phyloP scores from a whole-genome alignment of 2,888 invertebrate species.

The Meghimatium bilineatum region DNA sequence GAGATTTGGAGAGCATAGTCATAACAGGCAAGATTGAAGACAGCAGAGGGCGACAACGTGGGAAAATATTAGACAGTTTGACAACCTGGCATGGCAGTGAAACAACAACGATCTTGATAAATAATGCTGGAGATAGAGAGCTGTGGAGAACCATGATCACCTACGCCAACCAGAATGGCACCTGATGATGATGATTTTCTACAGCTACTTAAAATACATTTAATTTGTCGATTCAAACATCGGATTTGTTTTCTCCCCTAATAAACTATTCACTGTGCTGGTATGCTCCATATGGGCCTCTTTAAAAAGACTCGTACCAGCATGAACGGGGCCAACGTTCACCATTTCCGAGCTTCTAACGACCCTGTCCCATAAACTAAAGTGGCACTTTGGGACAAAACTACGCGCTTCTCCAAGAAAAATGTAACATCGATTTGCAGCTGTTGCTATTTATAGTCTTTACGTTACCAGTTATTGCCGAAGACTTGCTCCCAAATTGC shows the following conservation, averaged over 20 bases:
- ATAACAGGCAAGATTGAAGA: too few relatives aligned
- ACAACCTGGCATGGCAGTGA: too few relatives aligned
- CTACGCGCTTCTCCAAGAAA: neutral
- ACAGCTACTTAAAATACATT: too few relatives aligned
- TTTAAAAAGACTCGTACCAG: slow-evolving; percentile 4
- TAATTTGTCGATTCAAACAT: too few relatives aligned
- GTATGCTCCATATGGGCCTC: neutral
- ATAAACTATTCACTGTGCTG: neutral
- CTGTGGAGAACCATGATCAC: too few relatives aligned
- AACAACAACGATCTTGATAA: too few relatives aligned
- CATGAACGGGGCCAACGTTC: neutral
- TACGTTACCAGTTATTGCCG: slow-evolving; percentile 11
- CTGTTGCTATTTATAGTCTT: slow-evolving; percentile 34
- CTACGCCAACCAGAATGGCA: too few relatives aligned
- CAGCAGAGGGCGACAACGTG: too few relatives aligned
- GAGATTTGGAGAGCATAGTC: too few relatives aligned
- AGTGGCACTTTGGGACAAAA: neutral
- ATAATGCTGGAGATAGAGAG: too few relatives aligned
- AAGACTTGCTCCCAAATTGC: slow-evolving; percentile 1
- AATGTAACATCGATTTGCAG: slow-evolving; percentile 16
- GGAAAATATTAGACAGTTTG: too few relatives aligned
- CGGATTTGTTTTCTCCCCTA: neutral
- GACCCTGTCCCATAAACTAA: slow-evolving; percentile 13
- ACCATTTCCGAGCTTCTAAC: neutral
- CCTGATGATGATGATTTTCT: too few relatives aligned